These are phyloP conservation scores for Melanotaenia maccullochi DNA, from an alignment of 2,797 vertebrate species.

Conservation along the genomic window DNA sequence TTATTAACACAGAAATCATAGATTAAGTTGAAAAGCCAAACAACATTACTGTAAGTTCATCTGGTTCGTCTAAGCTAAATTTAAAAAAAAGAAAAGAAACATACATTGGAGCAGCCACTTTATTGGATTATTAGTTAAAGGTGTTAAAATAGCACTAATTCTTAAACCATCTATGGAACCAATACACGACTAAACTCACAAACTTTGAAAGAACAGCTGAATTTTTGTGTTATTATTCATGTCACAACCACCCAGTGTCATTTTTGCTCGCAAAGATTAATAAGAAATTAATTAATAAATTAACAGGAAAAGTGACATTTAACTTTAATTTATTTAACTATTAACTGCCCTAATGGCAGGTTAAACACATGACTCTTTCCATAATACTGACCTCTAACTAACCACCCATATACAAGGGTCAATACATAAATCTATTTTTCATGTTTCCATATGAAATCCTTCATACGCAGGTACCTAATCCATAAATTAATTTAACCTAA, in stretches of 20 bases:
- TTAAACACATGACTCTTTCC: conserved; percentile 14
- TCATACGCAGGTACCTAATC: too few relatives aligned
- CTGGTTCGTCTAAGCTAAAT: not conserved
- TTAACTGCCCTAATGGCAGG: not conserved
- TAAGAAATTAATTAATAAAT: too few relatives aligned
- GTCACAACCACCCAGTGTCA: too few relatives aligned
- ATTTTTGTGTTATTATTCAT: not conserved
- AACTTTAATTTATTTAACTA: not conserved
- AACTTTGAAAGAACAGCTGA: not conserved
- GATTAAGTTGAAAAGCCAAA: not conserved
- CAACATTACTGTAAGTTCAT: not conserved
- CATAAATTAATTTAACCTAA: too few relatives aligned
- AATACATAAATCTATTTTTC: too few relatives aligned
- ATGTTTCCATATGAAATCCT: too few relatives aligned
- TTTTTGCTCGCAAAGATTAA: not conserved
- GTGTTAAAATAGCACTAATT: too few relatives aligned
- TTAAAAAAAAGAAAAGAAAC: not conserved
- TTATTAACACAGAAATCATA: too few relatives aligned
- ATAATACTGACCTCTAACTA: conserved; percentile 1
- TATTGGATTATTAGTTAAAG: not conserved
- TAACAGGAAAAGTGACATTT: not conserved
- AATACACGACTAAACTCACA: not conserved
- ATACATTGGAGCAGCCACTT: not conserved
- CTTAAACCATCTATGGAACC: not conserved
- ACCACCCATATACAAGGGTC: not conserved